phyloP scores from a whole-genome alignment of 2,113 vertebrate species.

The Limanda limanda region DNA sequence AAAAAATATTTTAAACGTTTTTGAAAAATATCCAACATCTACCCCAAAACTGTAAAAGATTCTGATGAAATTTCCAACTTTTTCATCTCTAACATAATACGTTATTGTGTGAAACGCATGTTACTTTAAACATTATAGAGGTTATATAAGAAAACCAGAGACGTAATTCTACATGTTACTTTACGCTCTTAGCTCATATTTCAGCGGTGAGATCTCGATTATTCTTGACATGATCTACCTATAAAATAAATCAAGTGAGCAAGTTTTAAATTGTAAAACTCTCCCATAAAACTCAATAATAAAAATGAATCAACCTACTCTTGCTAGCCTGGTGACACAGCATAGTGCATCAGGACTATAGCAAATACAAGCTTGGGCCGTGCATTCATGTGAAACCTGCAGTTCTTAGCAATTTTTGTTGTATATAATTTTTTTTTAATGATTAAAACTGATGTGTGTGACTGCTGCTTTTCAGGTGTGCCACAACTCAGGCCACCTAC shows the following conservation, averaged over 20 bases:
- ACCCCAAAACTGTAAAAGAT: too few species aligned
- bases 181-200: too few species aligned
- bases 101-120: too few species aligned
- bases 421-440: not conserved
- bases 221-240: not conserved
- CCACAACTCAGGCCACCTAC: conserved; percentile 55
- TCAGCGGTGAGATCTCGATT: too few species aligned
- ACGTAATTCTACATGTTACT: too few species aligned
- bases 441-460: not conserved
- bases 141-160: too few species aligned
- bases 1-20: too few species aligned
- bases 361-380: not conserved
- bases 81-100: too few species aligned
- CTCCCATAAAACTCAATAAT: too few species aligned
- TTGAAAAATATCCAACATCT: too few species aligned
- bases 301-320: not conserved
- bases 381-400: not conserved
- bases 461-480: conserved; percentile 62
- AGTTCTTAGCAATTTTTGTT: not conserved
- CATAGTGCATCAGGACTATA: not conserved
- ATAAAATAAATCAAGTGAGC: not conserved
- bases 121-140: too few species aligned
- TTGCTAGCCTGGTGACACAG: not conserved
- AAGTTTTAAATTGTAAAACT: not conserved
- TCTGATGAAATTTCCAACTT: too few species aligned